Base-by-base conservation (phyloP, 2,113 vertebrate genomes). In the Acrocephalus arundinaceus region DNA sequence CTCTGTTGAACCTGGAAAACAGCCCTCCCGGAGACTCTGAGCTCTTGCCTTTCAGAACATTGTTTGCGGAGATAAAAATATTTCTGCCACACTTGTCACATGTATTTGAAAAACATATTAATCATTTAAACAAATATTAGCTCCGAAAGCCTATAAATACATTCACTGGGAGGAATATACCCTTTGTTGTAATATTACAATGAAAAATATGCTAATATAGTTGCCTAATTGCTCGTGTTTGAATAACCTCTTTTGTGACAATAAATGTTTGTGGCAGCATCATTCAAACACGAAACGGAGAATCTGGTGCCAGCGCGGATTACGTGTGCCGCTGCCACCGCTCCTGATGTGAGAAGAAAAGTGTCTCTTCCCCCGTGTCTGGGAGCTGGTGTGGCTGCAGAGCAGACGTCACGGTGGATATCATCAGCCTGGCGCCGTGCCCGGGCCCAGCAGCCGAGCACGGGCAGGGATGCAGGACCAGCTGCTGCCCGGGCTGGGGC, bases 51-150 rank as follows among this genome's bases (percentile, higher is more conserved):
- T 93, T 89, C 92, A 89, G 90, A 94, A 94, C 92, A 66, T 87
- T 79, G 86, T 92, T 63, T 77, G 93, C 10, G 6, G 80, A 97
- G 97, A 97, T 96, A 95, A 93, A 97, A 97, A 96, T 95, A 91
- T 25, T 95, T 96, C 95, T 97, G 97, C 97, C 96, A 95, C 20
- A 70, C 97, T 97, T 97, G 97, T 97, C 98, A 96, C 86, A 75
- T 94, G 85, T 93, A 95, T 98, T 97, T 98, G 97, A 97, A 98
- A 98, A 98, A 98, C 97, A 98, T 97, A 98, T 98, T 97, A 97
- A 98, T 98, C 97, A 98, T 97, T 96, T 98, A 97, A 98, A 98
- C 97, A 98, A 98, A 98, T 97, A 98, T 97, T 97, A 97, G 96
- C 97, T 98, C 97, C 48, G 33, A 96, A 95, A 95, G 93, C 96